These are phyloP conservation scores for Motacilla alba DNA, from an alignment of 2,113 vertebrate genomes.

Conservation along the genomic window DNA sequence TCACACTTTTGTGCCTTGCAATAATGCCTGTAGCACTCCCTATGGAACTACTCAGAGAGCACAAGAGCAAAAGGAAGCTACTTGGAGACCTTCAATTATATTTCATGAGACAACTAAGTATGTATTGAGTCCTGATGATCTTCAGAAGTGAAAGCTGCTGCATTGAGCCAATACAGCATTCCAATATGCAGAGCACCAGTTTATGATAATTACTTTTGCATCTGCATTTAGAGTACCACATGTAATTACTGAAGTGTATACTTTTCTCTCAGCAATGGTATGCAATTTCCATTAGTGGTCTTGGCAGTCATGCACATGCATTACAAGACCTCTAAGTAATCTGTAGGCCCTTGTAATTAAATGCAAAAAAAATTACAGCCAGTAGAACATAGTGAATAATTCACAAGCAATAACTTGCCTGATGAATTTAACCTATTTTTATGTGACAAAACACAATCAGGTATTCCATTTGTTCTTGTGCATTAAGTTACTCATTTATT, in stretches of 20 bases:
- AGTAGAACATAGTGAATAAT: constrained; percentile 30
- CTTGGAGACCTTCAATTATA: background rate
- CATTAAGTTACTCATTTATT: background rate
- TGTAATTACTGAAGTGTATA: constrained; percentile 60
- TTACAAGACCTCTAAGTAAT: constrained; percentile 63
- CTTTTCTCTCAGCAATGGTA: constrained; percentile 37
- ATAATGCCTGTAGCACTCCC: background rate
- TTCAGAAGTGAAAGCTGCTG: background rate
- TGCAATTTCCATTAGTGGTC: constrained; percentile 55
- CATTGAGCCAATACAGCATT: background rate
- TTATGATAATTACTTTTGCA: constrained; percentile 61
- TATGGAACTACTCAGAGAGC: background rate
- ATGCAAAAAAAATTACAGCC: constrained; percentile 25
- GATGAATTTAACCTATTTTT: constrained; percentile 22
- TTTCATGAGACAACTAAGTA: background rate
- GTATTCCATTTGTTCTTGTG: background rate
- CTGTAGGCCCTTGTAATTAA: constrained; percentile 55
- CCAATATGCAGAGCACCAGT: constrained; percentile 25
- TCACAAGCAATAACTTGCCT: constrained; percentile 8
- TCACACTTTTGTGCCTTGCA: background rate
- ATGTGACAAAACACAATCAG: background rate
- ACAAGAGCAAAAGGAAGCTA: background rate
- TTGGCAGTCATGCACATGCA: constrained; percentile 40
- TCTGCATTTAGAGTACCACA: constrained; percentile 40
- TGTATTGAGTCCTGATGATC: background rate